phyloP scores from a whole-genome alignment of 2,113 vertebrate genomes.

The Rhinolophus ferrumequinum region DNA sequence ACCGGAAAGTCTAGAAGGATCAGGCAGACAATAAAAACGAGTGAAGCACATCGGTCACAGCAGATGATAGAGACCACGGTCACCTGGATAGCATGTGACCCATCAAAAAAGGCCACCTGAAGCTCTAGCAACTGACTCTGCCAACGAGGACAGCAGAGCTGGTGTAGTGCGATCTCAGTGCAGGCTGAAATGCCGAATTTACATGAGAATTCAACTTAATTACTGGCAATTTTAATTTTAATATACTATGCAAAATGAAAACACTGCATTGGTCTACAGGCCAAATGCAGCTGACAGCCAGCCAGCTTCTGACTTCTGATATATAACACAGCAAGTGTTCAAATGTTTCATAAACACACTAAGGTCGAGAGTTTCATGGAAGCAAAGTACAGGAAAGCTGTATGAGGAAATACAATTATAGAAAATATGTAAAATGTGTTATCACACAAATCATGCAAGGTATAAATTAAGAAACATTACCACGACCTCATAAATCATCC shows the following conservation, averaged over 20 bases:
- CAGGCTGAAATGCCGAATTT: neutral
- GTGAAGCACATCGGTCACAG: neutral
- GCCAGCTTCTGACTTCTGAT: neutral
- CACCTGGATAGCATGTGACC: neutral
- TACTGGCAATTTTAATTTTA: neutral
- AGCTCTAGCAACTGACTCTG: neutral
- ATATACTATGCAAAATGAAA: neutral
- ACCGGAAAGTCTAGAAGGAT: neutral
- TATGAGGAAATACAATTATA: neutral
- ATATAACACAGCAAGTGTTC: neutral
- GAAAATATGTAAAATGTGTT: neutral
- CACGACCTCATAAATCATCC: neutral
- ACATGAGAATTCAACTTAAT: neutral
- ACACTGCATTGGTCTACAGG: neutral
- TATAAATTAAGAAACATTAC: neutral
- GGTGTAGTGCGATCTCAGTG: accelerated
- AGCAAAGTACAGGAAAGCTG: neutral
- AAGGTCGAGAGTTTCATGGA: neutral
- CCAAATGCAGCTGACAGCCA: neutral
- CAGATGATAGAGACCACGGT: accelerated
- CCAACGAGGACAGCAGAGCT: neutral
- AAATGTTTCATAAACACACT: neutral
- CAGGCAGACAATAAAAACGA: neutral
- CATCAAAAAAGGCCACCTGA: neutral
- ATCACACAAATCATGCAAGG: neutral